Conservation (phyloP, 2,888 invertebrate genomes). For the Lepidochrysops patricia region DNA sequence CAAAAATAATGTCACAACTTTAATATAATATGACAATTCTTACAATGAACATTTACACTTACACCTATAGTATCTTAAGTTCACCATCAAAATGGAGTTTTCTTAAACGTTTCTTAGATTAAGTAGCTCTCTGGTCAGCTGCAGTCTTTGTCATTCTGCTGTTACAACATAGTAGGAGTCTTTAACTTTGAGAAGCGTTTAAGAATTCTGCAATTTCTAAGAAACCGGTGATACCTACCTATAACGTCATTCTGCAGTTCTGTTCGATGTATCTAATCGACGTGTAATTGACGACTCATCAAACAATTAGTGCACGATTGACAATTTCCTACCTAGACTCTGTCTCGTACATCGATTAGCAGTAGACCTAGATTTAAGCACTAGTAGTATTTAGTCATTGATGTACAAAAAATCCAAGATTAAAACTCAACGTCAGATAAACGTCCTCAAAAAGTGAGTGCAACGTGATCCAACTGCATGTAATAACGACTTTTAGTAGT, state of each 20-base stretch:
- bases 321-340: conserved; percentile 6
- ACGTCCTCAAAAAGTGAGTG: too few species aligned
- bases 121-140: too few species aligned
- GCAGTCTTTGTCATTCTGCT: too few species aligned
- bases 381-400: neutral
- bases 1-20: conserved; percentile 6
- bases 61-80: too few species aligned
- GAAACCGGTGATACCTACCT: neutral
- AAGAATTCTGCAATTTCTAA: neutral
- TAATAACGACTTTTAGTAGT: too few species aligned
- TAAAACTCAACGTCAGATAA: too few species aligned
- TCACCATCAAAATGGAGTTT: too few species aligned
- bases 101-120: neutral
- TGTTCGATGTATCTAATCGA: neutral
- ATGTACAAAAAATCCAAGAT: too few species aligned
- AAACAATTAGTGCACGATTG: neutral
- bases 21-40: neutral
- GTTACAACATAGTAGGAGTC: neutral
- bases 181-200: neutral
- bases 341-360: neutral
- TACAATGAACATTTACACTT: neutral
- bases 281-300: neutral
- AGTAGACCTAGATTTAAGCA: too few species aligned
- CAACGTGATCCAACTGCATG: too few species aligned
- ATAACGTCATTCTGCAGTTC: neutral